Evolutionary conservation across 2,888 invertebrate species (phyloP), one percentile per base, ranked within the genome.

Genomic region (Automeris io): DNA sequence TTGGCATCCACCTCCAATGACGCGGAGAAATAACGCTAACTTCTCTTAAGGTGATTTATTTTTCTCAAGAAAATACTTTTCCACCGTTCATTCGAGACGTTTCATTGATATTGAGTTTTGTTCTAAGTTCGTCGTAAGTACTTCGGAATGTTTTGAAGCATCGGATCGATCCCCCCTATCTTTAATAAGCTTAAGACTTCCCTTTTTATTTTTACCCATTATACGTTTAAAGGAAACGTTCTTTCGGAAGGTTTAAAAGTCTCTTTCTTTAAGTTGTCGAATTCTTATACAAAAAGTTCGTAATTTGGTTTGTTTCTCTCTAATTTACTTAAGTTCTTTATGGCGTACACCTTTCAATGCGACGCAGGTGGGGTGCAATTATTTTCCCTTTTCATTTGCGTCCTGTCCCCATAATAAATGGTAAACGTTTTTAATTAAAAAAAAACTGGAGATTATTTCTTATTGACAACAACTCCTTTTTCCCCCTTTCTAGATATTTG

Each of bases 81-180:
- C 58, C 55, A 51, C 46, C 64, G 61, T 65, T 61, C 67, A 61
- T 66, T 71, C 61, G 69, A 61, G 62, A 72, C 72, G 61, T 75
- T 77, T 70, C 75, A 73, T 75, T 76, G 77, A 76, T 81, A 79
- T 80, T 73, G 73, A 79, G 76, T 77, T 81, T 74, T 77, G 73
- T 77, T 75, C 68, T 69, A 70, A 77, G 66, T 80, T 72, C 58
- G 41, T 49, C 61, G 63, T 63, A 65, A 72, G 70, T 70, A 71
- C 75, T 78, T 76, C 53, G 66, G 64, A 69, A 72, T 75, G 70
- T 74, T 75, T 70, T 55, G 66, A 67, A 61, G 61, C 58, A 51
- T 50, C 42, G 49, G 58, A 66, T 69, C 53, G 57, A 57, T 60
- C 62, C 61, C n/a, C 33, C 58, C 61, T 63, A 62, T 71, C 59